Evolutionary conservation across 2,888 invertebrate species (phyloP).

Genomic region (Ichneumon xanthorius): DNA sequence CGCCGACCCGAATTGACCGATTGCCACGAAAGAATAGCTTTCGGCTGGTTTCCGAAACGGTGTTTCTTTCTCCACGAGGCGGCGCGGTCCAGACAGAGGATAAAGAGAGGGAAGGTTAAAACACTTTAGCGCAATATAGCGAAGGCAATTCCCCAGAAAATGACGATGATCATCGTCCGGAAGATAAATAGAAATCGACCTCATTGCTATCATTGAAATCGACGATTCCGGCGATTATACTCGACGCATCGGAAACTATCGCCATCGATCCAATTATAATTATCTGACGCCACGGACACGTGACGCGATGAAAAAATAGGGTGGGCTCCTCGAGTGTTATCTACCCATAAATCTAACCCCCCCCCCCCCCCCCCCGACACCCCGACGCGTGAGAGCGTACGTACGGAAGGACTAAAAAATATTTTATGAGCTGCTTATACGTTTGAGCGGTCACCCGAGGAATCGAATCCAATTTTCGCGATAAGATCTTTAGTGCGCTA

Average conservation of each 20-base stretch:
- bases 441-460: conserved; percentile 84
- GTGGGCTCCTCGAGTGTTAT: conserved; percentile 78
- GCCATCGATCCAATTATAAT: conserved; percentile 61
- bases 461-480: conserved; percentile 84
- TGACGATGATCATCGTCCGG: background rate
- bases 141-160: conserved; percentile 26
- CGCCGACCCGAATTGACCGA: conserved; percentile 83
- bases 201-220: conserved; percentile 5
- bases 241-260: conserved; percentile 28
- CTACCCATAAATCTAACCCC: conserved; percentile 82
- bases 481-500: conserved; percentile 82
- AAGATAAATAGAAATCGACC: background rate
- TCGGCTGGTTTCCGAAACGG: conserved; percentile 62
- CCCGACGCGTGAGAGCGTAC: conserved; percentile 77
- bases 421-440: conserved; percentile 85
- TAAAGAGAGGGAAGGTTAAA: conserved; percentile 50
- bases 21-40: conserved; percentile 70
- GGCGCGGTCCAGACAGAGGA: conserved; percentile 11
- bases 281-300: conserved; percentile 37
- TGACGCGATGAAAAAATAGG: conserved; percentile 17
- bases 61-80: conserved; percentile 59
- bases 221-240: conserved; percentile 7
- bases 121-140: conserved; percentile 30
- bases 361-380: conserved; percentile 78
- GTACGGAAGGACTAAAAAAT: conserved; percentile 76